Base-by-base conservation (phyloP, 2,888 invertebrate species). In the Congeria kusceri region DNA sequence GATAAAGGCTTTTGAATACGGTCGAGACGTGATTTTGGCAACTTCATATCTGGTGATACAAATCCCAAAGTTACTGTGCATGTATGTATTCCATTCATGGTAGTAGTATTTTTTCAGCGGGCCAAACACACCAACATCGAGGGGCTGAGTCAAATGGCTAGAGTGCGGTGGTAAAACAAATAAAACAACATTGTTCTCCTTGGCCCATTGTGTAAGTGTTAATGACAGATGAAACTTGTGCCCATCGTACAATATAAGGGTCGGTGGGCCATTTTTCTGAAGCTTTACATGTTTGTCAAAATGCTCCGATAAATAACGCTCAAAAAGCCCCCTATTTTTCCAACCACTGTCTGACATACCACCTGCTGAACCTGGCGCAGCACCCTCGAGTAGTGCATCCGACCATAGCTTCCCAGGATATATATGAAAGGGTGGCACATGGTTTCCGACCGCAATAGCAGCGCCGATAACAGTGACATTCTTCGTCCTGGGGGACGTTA, bases 111-210 rank as follows among this genome's bases (percentile, higher is more conserved):
- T 28, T 64, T 81, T 81, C 9, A 81, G 44, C 2, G 81, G 73
- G 7, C 78, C 80, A 79, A 77, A 84, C 18, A 77, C 49, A 15
- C 67, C 77, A 18, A 82, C 62, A 62, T 80, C 78, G 3, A 78
- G 53, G 3, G 80, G 82, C 57, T 84, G 80, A 27, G 77, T 77
- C 3, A 80, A 18, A 62, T 79, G 82, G 18, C 70, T 65, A 9
- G 69, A 69, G 28, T 84, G 78, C 20, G 82, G 73, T 20, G 84
- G 82, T 3, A 85, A 65, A 4, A 85, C 80, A 85, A 85, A 85
- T n/a, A 80, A 59, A 1, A 80, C 65, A 20, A 82, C 73, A 75
- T 65, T 75, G 23, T 69, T 62, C 29, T 73, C 25, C 28, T 66
- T 72, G 1, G 72, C 81, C 81, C 79, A 81, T 27, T 77, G 44